A percentile compares a stretch with the other conserved stretches of the same genome.
phyloP scores from a whole-genome alignment of 2,113 vertebrate genomes.

The Desmodus rotundus region DNA sequence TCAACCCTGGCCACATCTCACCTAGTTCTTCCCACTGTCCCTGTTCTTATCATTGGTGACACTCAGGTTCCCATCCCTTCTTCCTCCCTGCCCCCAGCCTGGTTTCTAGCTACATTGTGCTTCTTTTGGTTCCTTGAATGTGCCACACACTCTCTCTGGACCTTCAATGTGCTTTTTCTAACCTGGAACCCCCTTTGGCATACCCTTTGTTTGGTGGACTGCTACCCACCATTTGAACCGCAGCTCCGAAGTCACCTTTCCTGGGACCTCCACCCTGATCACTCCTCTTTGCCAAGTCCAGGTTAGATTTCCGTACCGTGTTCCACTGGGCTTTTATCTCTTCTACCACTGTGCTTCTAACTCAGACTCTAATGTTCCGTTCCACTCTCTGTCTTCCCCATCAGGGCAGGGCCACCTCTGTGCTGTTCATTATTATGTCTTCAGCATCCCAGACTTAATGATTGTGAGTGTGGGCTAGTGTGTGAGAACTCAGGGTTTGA shows the following conservation, averaged over 20 bases:
- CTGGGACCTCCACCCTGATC: not conserved
- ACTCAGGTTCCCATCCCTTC: not conserved
- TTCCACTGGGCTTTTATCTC: not conserved
- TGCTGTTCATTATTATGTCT: not conserved
- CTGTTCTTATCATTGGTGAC: not conserved
- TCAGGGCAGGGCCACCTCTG: not conserved
- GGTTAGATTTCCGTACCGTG: not conserved
- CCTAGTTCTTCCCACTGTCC: not conserved
- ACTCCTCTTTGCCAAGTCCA: not conserved
- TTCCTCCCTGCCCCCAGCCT: not conserved
- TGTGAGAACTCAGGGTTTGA: not conserved
- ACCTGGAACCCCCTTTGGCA: not conserved
- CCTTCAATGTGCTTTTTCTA: not conserved
- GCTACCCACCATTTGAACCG: not conserved
- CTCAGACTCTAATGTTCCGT: accelerated
- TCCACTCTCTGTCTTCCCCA: not conserved
- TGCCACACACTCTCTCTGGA: not conserved
- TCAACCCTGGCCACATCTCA: not conserved
- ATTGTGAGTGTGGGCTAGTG: not conserved
- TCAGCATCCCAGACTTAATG: not conserved
- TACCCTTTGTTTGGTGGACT: not conserved
- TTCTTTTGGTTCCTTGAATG: not conserved
- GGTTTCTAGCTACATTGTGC: not conserved
- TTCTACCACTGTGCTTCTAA: accelerated
- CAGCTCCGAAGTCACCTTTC: not conserved